Base-by-base conservation (phyloP, 2,113 vertebrate species). In the Benitochromis conjunctus region DNA sequence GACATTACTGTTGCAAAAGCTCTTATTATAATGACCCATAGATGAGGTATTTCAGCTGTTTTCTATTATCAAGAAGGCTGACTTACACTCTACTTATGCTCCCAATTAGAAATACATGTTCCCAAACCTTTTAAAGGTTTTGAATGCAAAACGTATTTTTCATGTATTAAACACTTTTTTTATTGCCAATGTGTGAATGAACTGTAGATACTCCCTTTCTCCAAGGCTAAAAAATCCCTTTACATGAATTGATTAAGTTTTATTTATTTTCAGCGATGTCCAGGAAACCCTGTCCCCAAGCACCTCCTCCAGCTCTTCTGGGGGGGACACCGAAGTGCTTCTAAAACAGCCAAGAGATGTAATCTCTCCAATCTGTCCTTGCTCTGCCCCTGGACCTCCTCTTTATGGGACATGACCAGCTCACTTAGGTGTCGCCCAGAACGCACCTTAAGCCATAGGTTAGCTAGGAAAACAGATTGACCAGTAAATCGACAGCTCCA, bases 1-100 rank as follows among this genome's bases (percentile, higher is more conserved):
- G 82, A 91, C 83, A 92, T 53, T 19, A 76, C n/a, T 31, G 76
- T 13, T 31, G 77, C 71, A 71, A 85, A 85, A 84, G 36, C 57
- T 76, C 26, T 21, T 51, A 79, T 58, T 62, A 80, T 38, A 83
- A 46, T 69, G 48, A 54, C 19, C 53, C 38, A 76, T 55, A 85
- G 48, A 87, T 83, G 79, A 16, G 12, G 31, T 82, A 76, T 54
- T 29, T 11, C 80, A 69, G 64, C 26, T 24, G 41, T 80, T 51
- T 86, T 79, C 51, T 4, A 11, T 5, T 48, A 62, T 34, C 31
- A 56, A 54, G 46, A 57, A 69, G 24, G 51, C 10, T 38, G 12
- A 74, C 48, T 83, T 62, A 43, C 13, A 41, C 62, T 84, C 31
- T 55, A 24, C 19, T 38, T 34, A 14, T 10, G 12, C n/a, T 14